Evolutionary conservation across 1,140 invertebrate species (phyloP).

Genomic region (Bombus confusus): DNA sequence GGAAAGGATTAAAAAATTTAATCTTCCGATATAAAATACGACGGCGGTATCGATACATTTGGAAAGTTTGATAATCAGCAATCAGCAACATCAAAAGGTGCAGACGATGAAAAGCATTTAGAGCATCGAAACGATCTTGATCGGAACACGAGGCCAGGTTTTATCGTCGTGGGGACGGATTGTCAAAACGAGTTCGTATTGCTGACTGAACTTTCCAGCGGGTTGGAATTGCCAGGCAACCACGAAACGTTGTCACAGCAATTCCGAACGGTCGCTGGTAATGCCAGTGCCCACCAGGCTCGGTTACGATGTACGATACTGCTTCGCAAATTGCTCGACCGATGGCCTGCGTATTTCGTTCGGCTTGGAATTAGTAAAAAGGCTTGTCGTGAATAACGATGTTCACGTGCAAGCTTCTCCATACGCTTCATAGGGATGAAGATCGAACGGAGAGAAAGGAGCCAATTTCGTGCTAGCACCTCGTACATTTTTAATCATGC

Average conservation of each 20-base stretch:
- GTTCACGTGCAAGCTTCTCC: neutral
- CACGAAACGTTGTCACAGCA: slow-evolving; percentile 55
- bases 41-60: no score
- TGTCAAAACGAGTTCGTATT: slow-evolving; percentile 52
- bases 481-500: no score
- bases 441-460: neutral
- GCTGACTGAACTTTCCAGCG: slow-evolving; percentile 47
- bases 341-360: slow-evolving; percentile 3
- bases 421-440: neutral
- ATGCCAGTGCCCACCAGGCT: slow-evolving; percentile 23
- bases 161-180: slow-evolving; percentile 41
- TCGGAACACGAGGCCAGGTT: slow-evolving; percentile 12
- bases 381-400: neutral
- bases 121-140: neutral
- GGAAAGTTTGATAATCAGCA: neutral
- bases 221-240: slow-evolving; percentile 37
- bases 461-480: neutral
- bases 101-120: slow-evolving; percentile 2
- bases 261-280: slow-evolving; percentile 41
- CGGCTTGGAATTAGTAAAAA: slow-evolving; percentile 40
- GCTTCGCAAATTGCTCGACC: slow-evolving; percentile 39
- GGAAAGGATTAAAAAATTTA: neutral
- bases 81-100: neutral
- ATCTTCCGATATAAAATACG: neutral
- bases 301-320: slow-evolving; percentile 48